Conservation (phyloP, 2,797 vertebrate genomes). For the Schizothorax lantsangensis region DNA sequence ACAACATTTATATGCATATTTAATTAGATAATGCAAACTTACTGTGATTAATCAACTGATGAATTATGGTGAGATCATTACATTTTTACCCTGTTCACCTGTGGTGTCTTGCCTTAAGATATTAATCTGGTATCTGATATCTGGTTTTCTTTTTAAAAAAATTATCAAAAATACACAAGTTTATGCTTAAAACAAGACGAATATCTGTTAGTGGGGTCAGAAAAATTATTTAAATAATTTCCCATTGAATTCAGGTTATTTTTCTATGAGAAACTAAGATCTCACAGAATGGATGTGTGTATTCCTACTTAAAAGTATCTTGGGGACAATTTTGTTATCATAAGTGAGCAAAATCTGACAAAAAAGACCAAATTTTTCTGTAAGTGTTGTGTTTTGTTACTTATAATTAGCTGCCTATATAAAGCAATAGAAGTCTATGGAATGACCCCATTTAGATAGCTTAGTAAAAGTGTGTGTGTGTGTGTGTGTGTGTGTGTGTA, state of each 20-base stretch:
- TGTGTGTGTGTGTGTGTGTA: constrained; percentile 57
- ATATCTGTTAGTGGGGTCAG: too few relatives aligned
- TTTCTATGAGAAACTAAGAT: background rate
- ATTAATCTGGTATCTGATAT: too few relatives aligned
- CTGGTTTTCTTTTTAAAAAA: too few relatives aligned
- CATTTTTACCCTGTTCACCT: too few relatives aligned
- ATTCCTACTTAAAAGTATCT: background rate
- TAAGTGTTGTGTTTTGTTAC: background rate
- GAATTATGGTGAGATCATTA: too few relatives aligned
- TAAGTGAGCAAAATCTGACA: too few relatives aligned
- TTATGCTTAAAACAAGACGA: too few relatives aligned
- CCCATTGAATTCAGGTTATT: background rate
- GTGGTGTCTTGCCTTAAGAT: background rate
- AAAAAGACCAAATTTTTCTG: background rate
- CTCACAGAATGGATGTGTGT: background rate
- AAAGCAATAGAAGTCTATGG: background rate
- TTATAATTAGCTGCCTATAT: background rate
- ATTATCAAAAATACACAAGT: too few relatives aligned
- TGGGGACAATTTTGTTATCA: background rate
- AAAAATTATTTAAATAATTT: too few relatives aligned
- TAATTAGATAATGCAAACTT: background rate
- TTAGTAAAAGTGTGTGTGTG: background rate
- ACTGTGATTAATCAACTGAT: too few relatives aligned
- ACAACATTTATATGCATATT: background rate
- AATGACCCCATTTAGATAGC: background rate